Percentiles rank a stretch among this genome's conserved stretches.
phyloP scores from a whole-genome alignment of 2,888 invertebrate species.

The Prosapia bicincta region DNA sequence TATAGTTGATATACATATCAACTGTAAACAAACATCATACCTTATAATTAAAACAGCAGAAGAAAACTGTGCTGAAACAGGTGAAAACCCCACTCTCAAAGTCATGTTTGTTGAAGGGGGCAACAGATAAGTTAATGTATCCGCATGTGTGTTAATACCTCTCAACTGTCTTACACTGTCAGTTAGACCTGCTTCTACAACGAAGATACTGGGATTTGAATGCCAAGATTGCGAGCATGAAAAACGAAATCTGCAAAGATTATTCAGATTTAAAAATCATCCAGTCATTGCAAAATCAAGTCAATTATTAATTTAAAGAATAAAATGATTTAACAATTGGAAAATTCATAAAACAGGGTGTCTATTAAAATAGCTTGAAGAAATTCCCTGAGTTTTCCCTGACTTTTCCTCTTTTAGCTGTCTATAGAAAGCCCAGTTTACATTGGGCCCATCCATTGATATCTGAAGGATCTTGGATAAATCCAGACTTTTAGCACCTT shows the following conservation, averaged over 20 bases:
- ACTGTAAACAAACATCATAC: too few relatives aligned
- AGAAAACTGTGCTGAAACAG: constrained; percentile 47
- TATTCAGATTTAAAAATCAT: background rate
- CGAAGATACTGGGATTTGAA: background rate
- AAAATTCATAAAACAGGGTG: too few relatives aligned
- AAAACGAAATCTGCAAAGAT: constrained; percentile 7
- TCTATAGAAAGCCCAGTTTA: too few relatives aligned
- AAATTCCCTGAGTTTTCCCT: too few relatives aligned
- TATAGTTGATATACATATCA: too few relatives aligned
- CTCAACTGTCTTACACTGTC: constrained; percentile 2
- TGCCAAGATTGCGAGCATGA: background rate
- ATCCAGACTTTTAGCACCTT: too few relatives aligned
- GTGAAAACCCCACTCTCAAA: constrained; percentile 51
- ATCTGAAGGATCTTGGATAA: too few relatives aligned
- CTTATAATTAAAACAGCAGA: constrained; percentile 53
- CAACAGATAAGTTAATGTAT: constrained; percentile 56
- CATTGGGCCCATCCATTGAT: too few relatives aligned
- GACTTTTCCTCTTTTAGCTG: too few relatives aligned
- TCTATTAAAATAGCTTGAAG: too few relatives aligned
- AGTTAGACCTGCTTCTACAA: constrained; percentile 1
- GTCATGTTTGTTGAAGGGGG: constrained; percentile 55
- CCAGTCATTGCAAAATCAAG: background rate
- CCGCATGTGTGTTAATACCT: constrained; percentile 44
- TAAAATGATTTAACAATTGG: too few relatives aligned
- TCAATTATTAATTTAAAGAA: background rate